These are phyloP conservation scores for Malurus melanocephalus DNA, from an alignment of 2,113 vertebrate genomes.

Conservation along the genomic window DNA sequence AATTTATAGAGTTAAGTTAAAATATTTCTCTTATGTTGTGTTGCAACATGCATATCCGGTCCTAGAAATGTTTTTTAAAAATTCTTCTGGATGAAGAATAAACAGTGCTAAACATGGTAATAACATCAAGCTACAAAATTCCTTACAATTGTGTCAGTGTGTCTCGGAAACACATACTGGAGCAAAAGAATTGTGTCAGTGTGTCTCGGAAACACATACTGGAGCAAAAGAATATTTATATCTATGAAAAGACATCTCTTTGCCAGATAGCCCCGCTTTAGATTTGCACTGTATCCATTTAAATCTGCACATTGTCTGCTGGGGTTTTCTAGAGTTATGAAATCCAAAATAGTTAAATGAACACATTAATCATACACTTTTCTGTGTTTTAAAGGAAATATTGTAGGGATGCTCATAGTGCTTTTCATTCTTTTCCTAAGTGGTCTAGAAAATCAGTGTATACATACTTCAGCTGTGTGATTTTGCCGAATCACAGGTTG, in stretches of 20 bases:
- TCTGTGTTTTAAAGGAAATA: background rate
- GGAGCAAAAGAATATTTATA: conserved; percentile 40
- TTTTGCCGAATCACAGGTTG: background rate
- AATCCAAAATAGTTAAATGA: background rate
- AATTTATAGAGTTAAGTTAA: conserved; percentile 60
- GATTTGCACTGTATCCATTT: conserved; percentile 11
- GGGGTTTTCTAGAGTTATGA: conserved; percentile 22
- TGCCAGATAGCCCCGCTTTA: conserved; percentile 50
- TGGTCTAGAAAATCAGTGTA: background rate
- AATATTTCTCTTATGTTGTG: conserved; percentile 54
- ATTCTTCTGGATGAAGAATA: conserved; percentile 60
- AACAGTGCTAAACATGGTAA: conserved; percentile 73
- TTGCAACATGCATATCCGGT: conserved; percentile 54
- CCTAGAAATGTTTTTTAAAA: conserved; percentile 37
- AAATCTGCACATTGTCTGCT: background rate
- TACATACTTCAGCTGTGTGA: background rate
- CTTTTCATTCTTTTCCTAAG: background rate
- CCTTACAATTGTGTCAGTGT: conserved; percentile 63
- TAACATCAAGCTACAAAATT: conserved; percentile 61
- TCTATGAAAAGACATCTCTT: background rate
- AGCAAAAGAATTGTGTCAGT: conserved; percentile 44
- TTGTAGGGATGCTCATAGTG: background rate
- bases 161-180: conserved; percentile 48
- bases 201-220: conserved; percentile 52
- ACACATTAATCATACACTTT: background rate